Conservation (phyloP, 2,797 vertebrate genomes). For the Acanthurus leucopareius region DNA sequence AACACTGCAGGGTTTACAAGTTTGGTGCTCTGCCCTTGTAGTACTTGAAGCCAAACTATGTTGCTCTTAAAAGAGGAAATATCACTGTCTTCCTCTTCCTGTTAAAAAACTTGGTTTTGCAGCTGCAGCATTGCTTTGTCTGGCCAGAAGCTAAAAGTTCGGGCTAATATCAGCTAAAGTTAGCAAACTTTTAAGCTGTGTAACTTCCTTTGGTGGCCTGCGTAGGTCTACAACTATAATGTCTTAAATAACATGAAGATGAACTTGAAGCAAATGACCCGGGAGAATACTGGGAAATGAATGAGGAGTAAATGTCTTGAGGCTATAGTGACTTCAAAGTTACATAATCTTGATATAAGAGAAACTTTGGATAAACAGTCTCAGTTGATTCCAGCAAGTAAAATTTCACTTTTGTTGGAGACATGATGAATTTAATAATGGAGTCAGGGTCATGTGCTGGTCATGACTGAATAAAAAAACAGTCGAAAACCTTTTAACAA, state of each 20-base stretch:
- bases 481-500: not conserved
- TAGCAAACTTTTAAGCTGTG: not conserved
- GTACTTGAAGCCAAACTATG: not conserved
- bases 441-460: not conserved
- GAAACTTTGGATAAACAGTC: not conserved
- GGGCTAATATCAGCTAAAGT: not conserved
- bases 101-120: not conserved
- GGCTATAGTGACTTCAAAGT: not conserved
- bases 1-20: not conserved
- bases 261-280: not conserved
- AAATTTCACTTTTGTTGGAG: not conserved
- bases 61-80: not conserved
- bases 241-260: not conserved
- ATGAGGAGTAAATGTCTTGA: not conserved
- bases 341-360: not conserved
- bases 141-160: not conserved
- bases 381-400: not conserved
- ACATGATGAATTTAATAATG: not conserved
- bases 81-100: not conserved
- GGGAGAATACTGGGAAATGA: not conserved
- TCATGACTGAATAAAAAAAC: conserved; percentile 6
- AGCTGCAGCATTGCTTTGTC: not conserved
- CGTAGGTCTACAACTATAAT: not conserved
- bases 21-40: not conserved
- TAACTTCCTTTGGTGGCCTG: not conserved